Base-by-base conservation (phyloP, 2,888 invertebrate genomes). In the Meta bourneti region DNA sequence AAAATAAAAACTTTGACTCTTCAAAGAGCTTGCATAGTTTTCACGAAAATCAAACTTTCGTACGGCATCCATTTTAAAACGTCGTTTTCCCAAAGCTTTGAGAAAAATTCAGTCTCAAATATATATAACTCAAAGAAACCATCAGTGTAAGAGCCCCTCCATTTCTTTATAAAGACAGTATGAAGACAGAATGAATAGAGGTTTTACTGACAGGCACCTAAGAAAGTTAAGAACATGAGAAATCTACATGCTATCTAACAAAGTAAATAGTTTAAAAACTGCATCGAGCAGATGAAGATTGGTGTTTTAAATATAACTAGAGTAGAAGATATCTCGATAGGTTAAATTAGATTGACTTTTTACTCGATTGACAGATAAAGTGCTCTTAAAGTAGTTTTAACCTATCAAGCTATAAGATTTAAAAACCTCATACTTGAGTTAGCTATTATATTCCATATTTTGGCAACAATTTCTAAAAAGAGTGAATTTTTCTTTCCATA, bases 331-430 rank as follows among this genome's bases (percentile, higher is more conserved):
- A 78, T 85, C 90, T 85, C 81, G 54, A 90, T 84, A 85, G 88
- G 88, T 91, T 87, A 78, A 86, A 87, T 78, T 19, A 91, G 82
- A 83, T 84, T 79, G 54, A 91, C 52, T 85, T 77, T 80, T 79
- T 87, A 82, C 72, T 85, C 70, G 70, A 72, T 71, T 71, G 78
- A 91, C 51, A 83, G 90, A 90, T 72, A 74, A 91, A 72, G 91
- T 91, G 91, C 91, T 83, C 72, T 80, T 83, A 82, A 78, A 82
- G 61, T 61, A 61, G 61, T 91, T 82, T 78, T 87, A 88, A 87
- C 80, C 91, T 91, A 91, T 87, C 78, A 77, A 91, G 91, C 91
- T 91, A 91, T 91, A 83, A 87, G 91, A 78, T 87, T 91, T 61
- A 87, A 77, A 85, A 78, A 34, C 79, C 78, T 20, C 72, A 83